Evolutionary conservation across 2,113 vertebrate species (phyloP), one percentile per base, ranked within the genome.

Genomic region (Lophius piscatorius): DNA sequence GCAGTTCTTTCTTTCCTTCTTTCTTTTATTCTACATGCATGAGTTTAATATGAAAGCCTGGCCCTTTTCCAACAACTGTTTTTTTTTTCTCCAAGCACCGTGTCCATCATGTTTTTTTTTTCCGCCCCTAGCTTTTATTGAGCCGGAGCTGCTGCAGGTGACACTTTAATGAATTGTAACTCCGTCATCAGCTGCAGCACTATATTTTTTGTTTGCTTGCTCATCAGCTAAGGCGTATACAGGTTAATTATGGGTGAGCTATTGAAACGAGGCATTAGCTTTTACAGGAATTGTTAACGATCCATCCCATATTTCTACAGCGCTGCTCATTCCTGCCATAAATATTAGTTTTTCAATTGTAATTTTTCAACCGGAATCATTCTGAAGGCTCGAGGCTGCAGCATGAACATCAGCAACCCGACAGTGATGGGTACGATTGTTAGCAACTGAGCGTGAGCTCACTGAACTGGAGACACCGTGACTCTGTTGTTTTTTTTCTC

Each of bases 91-190:
- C 18, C 55, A 2, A 12, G 5, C 11, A 4, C n/a, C n/a, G 6
- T 23, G 24, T 56, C 23, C 26, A 36, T 47, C 49, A 45, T 74
- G n/a, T n/a, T n/a, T n/a, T n/a, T n/a, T n/a, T 76, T 51, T 41
- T 57, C 62, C 49, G 38, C 29, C 60, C 16, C 21, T 11, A 48
- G 61, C 49, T 59, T 76, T 82, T 69, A 69, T 63, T 71, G 58
- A 59, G 65, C 65, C 57, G 2, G 46, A 47, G 59, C 29, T 17
- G 45, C 4, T 61, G 52, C 34, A 69, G 58, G 66, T 74, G 73
- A 75, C 57, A 65, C 44, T 36, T 79, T 83, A 58, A 78, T 80
- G 64, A 78, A 67, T 73, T 69, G 75, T 70, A 70, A 72, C 59
- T 60, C 33, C 55, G 69, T 70, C 28, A 21, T 70, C 57, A 60